These are phyloP conservation scores for Entomyzon cyanotis DNA, from an alignment of 2,113 vertebrate genomes.

Conservation along the genomic window DNA sequence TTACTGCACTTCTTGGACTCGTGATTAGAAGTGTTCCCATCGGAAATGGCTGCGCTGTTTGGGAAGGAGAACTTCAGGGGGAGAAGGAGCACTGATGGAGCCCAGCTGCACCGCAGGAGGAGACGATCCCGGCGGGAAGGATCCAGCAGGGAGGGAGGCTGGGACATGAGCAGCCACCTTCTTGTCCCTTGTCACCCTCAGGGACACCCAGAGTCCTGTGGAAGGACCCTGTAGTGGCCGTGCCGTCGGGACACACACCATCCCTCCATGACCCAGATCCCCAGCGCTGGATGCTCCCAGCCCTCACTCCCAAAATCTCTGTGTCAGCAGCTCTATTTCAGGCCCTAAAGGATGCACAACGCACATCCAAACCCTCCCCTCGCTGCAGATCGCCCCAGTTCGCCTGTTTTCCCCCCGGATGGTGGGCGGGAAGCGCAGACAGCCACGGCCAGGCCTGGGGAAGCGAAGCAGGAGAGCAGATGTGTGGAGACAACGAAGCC, in stretches of 20 bases:
- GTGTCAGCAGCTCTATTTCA: neutral
- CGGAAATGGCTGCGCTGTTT: neutral
- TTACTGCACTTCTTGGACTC: neutral
- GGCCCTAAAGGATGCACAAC: neutral
- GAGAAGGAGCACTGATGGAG: constrained; percentile 3
- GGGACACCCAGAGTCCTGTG: rapidly evolving
- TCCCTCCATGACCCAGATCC: neutral
- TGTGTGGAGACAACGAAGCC: neutral
- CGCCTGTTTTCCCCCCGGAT: neutral
- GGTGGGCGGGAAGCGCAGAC: neutral
- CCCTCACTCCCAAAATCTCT: neutral
- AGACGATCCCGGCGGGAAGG: rapidly evolving
- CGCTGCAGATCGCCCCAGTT: neutral
- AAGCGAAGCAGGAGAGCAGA: neutral
- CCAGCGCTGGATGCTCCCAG: rapidly evolving
- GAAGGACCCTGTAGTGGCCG: rapidly evolving
- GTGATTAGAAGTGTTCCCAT: neutral
- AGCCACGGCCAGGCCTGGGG: neutral
- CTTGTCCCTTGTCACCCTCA: neutral
- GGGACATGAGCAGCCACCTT: rapidly evolving
- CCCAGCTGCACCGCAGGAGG: constrained; percentile 22
- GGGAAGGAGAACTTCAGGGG: constrained; percentile 21
- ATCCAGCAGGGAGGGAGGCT: neutral
- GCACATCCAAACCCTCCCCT: rapidly evolving
- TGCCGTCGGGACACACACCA: rapidly evolving